Conservation (phyloP, 1,140 invertebrate genomes). For the Teleopsis dalmanni region DNA sequence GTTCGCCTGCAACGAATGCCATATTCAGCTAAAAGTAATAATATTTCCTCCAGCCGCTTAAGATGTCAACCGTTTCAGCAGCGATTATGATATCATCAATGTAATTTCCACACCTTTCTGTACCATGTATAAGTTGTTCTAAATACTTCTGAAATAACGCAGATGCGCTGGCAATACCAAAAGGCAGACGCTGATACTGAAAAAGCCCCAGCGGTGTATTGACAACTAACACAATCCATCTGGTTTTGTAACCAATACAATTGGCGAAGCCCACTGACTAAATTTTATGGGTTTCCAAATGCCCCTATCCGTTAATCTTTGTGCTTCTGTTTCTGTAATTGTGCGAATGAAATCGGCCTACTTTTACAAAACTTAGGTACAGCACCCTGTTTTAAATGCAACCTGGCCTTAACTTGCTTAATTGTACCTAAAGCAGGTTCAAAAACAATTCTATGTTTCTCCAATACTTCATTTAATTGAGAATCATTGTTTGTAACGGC, state of each 20-base stretch:
- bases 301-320: conserved; percentile 19
- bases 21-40: conserved; percentile 17
- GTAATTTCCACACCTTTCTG: conserved; percentile 32
- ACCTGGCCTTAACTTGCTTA: conserved; percentile 3
- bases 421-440: conserved; percentile 2
- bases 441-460: conserved; percentile 3
- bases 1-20: conserved; percentile 18
- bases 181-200: conserved; percentile 42
- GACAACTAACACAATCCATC: conserved; percentile 25
- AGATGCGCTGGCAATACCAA: conserved; percentile 38
- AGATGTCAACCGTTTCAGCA: conserved; percentile 24
- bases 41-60: conserved; percentile 21
- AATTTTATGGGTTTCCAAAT: conserved; percentile 26
- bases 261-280: conserved; percentile 28
- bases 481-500: too few relatives aligned
- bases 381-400: conserved; percentile 5
- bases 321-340: conserved; percentile 21
- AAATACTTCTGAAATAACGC: conserved; percentile 36
- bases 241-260: conserved; percentile 46
- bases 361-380: conserved; percentile 6
- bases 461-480: too few relatives aligned
- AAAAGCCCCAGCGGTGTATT: conserved; percentile 38
- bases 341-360: conserved; percentile 19
- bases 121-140: conserved; percentile 25
- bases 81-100: conserved; percentile 37